Base-by-base conservation (phyloP, 2,888 invertebrate species). In the Ctenicera cuprea region DNA sequence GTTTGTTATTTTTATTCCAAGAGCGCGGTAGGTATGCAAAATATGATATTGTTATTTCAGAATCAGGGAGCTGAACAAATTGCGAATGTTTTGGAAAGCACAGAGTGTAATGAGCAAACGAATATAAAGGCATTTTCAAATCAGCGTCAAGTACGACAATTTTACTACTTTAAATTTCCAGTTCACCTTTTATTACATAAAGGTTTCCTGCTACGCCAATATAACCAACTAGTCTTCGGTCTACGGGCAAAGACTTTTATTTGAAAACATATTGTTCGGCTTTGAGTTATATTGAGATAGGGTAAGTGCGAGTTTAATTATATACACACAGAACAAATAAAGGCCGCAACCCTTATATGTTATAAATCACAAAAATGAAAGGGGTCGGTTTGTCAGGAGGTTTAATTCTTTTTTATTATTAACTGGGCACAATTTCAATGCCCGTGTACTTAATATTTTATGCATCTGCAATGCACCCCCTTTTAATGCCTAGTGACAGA, bases 221-320 rank as follows among this genome's bases (percentile, higher is more conserved):
- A 61, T 61, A 61, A 7, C 26, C 59, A n/a, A n/a, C n/a, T 38
- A 33, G 7, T 52, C 9, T 61, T 37, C n/a, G 5, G 62, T 63
- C 37, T 48, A 37, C 20, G 61, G 16, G 52, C 52, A 59, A 65
- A 71, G 63, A 66, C 73, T 73, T 77, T 79, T 79, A 82, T 80
- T 77, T 77, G 78, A 16, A 72, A 83, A 80, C 83, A 82, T 83
- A 84, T 83, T 83, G 83, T 78, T 45, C 73, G 75, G 79, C 79
- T 82, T 82, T 76, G 72, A 45, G 43, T 41, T 41, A 20, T 9
- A 45, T 12, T 20, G 16, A 68, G 30, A 70, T 73, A 77, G 80
- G 82, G 79, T 80, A 80, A 78, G 83, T 80, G 82, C 79, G 78
- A 72, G 80, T 82, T 82, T 83, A 82, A 83, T 82, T 80, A 82